Evolutionary conservation across 1,140 invertebrate genomes (phyloP).

Genomic region (Aphelinus atriplicis): DNA sequence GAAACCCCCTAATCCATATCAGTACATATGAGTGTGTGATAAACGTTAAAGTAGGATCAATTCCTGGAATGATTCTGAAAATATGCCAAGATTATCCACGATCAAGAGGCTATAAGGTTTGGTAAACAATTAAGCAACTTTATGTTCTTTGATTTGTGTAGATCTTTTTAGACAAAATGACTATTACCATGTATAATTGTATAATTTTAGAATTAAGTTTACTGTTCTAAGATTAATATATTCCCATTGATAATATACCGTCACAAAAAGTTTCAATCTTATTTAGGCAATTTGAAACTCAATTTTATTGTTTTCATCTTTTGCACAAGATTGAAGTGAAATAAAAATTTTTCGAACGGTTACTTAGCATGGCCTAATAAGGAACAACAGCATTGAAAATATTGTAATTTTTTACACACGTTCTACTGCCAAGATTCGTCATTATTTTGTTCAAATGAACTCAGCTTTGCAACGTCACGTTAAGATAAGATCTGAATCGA

Average conservation of each 20-base stretch:
- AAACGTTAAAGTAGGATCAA: constrained; percentile 25
- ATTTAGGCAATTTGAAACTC: neutral
- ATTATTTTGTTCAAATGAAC: no score
- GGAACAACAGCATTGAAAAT: constrained; percentile 17
- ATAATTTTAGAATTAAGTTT: neutral
- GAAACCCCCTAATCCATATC: constrained; percentile 33
- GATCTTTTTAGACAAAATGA: neutral
- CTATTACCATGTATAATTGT: neutral
- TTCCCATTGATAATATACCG: no score
- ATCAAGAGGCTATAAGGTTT: neutral
- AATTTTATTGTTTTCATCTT: neutral
- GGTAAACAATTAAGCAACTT: neutral
- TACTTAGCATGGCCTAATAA: constrained; percentile 21
- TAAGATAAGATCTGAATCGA: no score
- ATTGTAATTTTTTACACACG: constrained; percentile 27
- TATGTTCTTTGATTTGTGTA: no score
- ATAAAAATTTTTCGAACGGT: constrained; percentile 5
- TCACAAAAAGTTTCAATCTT: neutral
- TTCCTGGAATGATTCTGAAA: neutral
- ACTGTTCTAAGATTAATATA: no score
- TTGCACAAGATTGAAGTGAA: neutral
- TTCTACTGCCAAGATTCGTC: no score
- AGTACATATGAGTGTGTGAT: constrained; percentile 35
- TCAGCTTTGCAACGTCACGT: no score
- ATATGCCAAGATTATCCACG: constrained; percentile 6